A percentile compares a stretch with the other conserved stretches of the same genome.
Conservation (phyloP, 2,797 vertebrate genomes). For the Artibeus jamaicensis region DNA sequence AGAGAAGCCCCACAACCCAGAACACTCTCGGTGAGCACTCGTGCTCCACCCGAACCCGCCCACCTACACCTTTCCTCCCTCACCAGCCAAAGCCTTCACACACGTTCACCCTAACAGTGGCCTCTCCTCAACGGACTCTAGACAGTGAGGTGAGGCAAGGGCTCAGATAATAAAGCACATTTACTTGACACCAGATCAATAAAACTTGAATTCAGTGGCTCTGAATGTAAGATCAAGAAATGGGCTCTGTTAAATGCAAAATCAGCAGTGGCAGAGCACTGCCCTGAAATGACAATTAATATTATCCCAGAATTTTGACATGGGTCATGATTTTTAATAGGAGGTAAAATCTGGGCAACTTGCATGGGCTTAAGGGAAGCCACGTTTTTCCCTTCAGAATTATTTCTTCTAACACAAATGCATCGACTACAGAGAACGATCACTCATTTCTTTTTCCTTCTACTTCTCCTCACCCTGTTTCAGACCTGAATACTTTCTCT, state of each 20-base stretch:
- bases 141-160: not conserved
- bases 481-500: not conserved
- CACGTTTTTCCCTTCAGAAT: not conserved
- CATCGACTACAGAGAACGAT: not conserved
- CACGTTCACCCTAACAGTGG: not conserved
- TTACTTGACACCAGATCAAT: constrained; percentile 56
- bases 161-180: constrained; percentile 37
- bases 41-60: accelerated
- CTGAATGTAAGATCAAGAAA: constrained; percentile 15
- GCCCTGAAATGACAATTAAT: constrained; percentile 34
- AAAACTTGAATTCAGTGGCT: constrained; percentile 31
- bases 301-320: constrained; percentile 46
- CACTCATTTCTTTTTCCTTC: not conserved
- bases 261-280: not conserved
- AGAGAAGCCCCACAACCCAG: not conserved
- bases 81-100: too few species aligned
- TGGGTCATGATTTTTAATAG: constrained; percentile 59
- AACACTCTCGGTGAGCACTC: not conserved
- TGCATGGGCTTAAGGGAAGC: not conserved
- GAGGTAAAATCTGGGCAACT: constrained; percentile 43
- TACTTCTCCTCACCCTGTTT: not conserved
- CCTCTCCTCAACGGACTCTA: not conserved
- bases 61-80: not conserved
- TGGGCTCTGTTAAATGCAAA: constrained; percentile 1
- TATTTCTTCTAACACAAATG: constrained; percentile 37